Evolutionary conservation across 2,797 vertebrate species (phyloP).

Genomic region (Chelidonichthys spinosus): DNA sequence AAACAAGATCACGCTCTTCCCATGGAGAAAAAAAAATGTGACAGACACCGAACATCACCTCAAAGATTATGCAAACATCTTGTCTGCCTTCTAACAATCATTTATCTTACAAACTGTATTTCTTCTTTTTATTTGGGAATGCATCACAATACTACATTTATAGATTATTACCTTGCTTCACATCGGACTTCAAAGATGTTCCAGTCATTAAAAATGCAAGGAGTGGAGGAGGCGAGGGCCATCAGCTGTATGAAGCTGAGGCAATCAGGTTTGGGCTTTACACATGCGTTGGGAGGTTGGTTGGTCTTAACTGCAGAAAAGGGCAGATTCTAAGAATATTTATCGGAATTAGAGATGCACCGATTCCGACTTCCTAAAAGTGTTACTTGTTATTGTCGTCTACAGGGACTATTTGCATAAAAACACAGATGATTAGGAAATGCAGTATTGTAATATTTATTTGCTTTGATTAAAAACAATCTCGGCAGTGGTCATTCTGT

Average conservation of each 20-base stretch:
- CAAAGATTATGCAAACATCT: slow-evolving; percentile 1
- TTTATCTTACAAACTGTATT: background rate
- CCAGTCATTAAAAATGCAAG: slow-evolving; percentile 41
- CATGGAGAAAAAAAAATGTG: background rate
- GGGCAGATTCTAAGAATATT: slow-evolving; percentile 2
- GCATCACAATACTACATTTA: background rate
- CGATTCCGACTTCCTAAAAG: no score
- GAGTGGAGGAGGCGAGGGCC: background rate
- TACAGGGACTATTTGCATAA: no score
- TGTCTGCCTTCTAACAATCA: background rate
- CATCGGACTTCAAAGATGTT: slow-evolving; percentile 24
- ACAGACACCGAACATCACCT: background rate
- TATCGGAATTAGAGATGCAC: no score
- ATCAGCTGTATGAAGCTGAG: slow-evolving; percentile 15
- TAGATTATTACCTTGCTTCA: slow-evolving; percentile 10
- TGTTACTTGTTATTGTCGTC: no score
- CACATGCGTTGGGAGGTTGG: background rate
- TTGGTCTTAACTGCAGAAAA: slow-evolving; percentile 3
- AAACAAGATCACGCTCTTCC: background rate
- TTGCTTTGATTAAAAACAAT: no score
- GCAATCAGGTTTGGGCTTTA: slow-evolving; percentile 18
- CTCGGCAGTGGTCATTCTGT: no score
- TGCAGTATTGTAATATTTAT: no score
- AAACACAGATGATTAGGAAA: no score
- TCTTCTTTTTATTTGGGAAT: background rate